Evolutionary conservation across 2,797 vertebrate genomes (phyloP), one percentile per base, ranked within the genome.

Genomic region (Ataeniobius toweri): DNA sequence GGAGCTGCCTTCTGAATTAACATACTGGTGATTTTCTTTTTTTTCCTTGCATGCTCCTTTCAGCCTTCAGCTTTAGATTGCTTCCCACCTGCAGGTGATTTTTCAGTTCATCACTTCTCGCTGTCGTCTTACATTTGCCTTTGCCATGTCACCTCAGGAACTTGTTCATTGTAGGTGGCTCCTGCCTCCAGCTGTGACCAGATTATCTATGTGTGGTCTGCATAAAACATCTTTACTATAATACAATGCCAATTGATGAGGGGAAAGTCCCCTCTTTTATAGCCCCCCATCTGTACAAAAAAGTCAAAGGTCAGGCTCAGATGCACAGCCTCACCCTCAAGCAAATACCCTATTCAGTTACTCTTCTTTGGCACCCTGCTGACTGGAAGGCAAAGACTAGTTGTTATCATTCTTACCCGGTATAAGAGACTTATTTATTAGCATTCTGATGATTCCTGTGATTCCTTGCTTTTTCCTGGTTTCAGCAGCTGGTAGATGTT

Each of bases 81-180:
- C 67, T 79, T 70, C 78, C 83, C 88, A 88, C 82, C 87, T 91
- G 84, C 87, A 79, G 85, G 76, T 80, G 80, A 53, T 81, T 24
- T n/a, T 75, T 88, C 71, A 80, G 5, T 83, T 74, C 71, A 83
- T 88, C 85, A 82, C 76, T 61, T 80, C 69, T 77, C 16, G 76
- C 31, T 86, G 83, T 91, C 82, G 61, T 78, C 72, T 81, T 26
- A 68, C 24, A n/a, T 82, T 75, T 74, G 67, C 56, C 50, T 69
- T 22, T 76, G 78, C 75, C 55, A 59, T 75, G 82, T 83, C 78
- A 73, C 85, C 26, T 80, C 12, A 79, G 77, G 46, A 69, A 3
- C 46, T 67, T 56, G 70, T 72, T 79, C 58, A 51, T 75, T 36
- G 86, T 84, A 91, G 87, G 83, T 89, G 86, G 74, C 69, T 68